A percentile compares a stretch with the other conserved stretches of the same genome.
These are phyloP conservation scores for Panagrolaimus sp. DNA, from an alignment of 1,140 invertebrate genomes.

Conservation along the genomic window DNA sequence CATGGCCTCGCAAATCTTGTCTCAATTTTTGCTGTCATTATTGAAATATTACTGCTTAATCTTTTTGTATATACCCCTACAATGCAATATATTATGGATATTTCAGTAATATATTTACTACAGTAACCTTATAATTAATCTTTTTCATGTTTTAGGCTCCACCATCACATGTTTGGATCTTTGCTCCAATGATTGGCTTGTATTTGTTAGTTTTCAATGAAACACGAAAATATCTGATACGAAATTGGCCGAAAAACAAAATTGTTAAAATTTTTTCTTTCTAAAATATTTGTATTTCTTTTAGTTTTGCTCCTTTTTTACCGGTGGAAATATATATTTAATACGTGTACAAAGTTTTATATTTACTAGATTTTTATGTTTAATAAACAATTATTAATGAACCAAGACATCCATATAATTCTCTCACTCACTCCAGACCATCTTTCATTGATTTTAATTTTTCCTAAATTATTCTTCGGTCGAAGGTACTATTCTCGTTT, in stretches of 20 bases:
- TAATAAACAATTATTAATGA: too few relatives aligned
- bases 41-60: constrained; percentile 55
- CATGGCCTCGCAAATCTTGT: constrained; percentile 57
- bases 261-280: constrained; percentile 51
- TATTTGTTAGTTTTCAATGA: constrained; percentile 50
- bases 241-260: constrained; percentile 48
- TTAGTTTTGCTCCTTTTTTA: constrained; percentile 18
- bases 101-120: constrained; percentile 16
- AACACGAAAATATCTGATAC: constrained; percentile 45
- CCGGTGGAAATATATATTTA: too few relatives aligned
- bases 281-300: constrained; percentile 16
- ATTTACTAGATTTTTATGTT: too few relatives aligned
- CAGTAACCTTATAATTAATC: too few relatives aligned
- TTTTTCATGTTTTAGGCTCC: constrained; percentile 36
- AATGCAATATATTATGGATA: constrained; percentile 59
- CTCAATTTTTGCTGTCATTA: constrained; percentile 54
- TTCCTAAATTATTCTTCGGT: too few relatives aligned
- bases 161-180: constrained; percentile 45
- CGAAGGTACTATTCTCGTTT: too few relatives aligned
- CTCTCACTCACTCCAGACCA: too few relatives aligned
- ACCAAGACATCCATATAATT: too few relatives aligned
- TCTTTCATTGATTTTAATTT: too few relatives aligned
- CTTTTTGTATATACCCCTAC: constrained; percentile 45
- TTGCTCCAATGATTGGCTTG: constrained; percentile 46
- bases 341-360: too few relatives aligned